Evolutionary conservation across 53 echinoderm and acorn worm species (phyloP), one percentile per base, ranked within the genome.

Genomic region (Paracentrotus lividus): DNA sequence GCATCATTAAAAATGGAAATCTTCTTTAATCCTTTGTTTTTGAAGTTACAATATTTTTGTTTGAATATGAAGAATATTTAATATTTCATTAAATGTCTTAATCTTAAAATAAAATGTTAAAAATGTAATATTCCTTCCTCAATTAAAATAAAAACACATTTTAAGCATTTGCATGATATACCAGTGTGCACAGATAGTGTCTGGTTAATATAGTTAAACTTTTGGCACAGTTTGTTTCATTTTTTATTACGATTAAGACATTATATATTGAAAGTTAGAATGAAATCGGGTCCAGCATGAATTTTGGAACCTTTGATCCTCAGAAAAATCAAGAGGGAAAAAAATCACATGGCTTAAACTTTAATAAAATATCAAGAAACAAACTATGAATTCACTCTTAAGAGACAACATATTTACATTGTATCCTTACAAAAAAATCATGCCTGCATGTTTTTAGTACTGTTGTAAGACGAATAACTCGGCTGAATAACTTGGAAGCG

Each of bases 401-500:
- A 27, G 31, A 29, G 42, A 5, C 4, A 76, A 36, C 34, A 31
- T 2, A 76, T 40, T 76, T n/a, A n/a, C n/a, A n/a, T n/a, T n/a
- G n/a, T n/a, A 76, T 76, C 21, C 2, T 12, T 23, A 20, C 40
- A 42, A 40, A 68, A 49, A 7, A 7, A 57, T 76, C 16, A 76
- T 76, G 76, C 76, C 76, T 36, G 36, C 76, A 76, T 42, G 42
- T 40, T 76, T 59, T 29, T 81, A 81, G 81, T 81, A 81, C 81
- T 81, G 81, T 27, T 81, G 42, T 44, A 81, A 24, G n/a, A 81
- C 2, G 10, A 21, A 72, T 72, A n/a, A n/a, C 8, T 26, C 6
- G 61, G 26, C n/a, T n/a, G n/a, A n/a, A n/a, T n/a, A n/a, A n/a
- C n/a, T n/a, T n/a, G n/a, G 6, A 8, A 75, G 3, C 75, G 18